Percentiles rank a stretch among this genome's conserved stretches.
These are phyloP conservation scores for Odocoileus virginianus DNA, from an alignment of 2,113 vertebrate genomes.

Conservation along the genomic window DNA sequence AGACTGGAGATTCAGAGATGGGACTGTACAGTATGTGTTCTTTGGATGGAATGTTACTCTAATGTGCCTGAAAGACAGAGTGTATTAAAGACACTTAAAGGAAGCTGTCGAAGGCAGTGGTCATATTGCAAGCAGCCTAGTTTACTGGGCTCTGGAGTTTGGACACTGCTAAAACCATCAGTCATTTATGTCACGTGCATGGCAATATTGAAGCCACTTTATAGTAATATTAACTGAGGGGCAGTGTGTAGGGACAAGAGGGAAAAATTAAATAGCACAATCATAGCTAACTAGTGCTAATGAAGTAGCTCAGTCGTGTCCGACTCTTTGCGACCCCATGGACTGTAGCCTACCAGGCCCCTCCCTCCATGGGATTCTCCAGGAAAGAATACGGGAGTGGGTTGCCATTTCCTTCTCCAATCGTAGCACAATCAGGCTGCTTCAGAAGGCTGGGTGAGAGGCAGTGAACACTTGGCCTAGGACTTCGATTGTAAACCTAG, in stretches of 20 bases:
- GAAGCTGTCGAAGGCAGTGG: neutral
- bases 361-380: too few species aligned
- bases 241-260: neutral
- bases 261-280: neutral
- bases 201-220: neutral
- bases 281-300: neutral
- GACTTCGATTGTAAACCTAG: neutral
- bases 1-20: neutral
- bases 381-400: too few species aligned
- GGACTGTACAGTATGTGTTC: neutral
- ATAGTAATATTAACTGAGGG: neutral
- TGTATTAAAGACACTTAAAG: neutral
- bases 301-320: too few species aligned
- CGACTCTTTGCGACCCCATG: too few species aligned
- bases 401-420: too few species aligned
- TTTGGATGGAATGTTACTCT: neutral
- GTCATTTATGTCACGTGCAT: neutral
- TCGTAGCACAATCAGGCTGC: neutral
- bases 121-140: neutral
- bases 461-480: neutral
- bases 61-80: neutral
- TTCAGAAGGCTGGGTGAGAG: neutral
- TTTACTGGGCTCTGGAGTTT: neutral
- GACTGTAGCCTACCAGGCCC: too few species aligned
- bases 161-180: neutral